Conservation (phyloP, 2,888 invertebrate species). For the Eupithecia tripunctaria region DNA sequence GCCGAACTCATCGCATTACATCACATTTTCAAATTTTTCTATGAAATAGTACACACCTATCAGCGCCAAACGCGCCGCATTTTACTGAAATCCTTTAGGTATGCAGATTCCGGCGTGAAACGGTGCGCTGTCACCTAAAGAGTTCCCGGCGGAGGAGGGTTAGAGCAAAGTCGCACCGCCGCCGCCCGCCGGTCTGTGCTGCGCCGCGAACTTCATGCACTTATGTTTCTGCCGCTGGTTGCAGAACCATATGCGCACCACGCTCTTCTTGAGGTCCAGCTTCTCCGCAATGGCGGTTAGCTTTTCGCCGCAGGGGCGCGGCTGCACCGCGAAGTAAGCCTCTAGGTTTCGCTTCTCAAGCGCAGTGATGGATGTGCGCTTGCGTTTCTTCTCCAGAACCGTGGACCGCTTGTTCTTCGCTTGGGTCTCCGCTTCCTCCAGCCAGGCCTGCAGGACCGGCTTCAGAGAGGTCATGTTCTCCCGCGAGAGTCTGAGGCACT, state of each 20-base stretch:
- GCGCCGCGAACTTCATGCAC: conserved; percentile 98
- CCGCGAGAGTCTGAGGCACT: conserved; percentile 98
- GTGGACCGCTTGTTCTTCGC: conserved; percentile 96
- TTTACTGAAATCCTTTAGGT: too few relatives aligned
- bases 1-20: too few relatives aligned
- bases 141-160: conserved; percentile 81
- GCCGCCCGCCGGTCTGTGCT: conserved; percentile 96
- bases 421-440: conserved; percentile 97
- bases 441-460: conserved; percentile 99
- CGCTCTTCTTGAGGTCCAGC: conserved; percentile 99
- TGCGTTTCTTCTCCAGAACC: conserved; percentile 98
- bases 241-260: conserved; percentile 99
- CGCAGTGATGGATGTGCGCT: conserved; percentile 99
- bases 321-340: conserved; percentile 99
- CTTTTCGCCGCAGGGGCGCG: conserved; percentile 99
- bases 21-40: too few relatives aligned
- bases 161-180: conserved; percentile 79
- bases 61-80: too few relatives aligned
- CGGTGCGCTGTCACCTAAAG: too few relatives aligned
- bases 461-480: conserved; percentile 99
- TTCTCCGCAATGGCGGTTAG: conserved; percentile 99
- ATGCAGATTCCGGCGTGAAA: too few relatives aligned
- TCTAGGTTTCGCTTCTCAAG: conserved; percentile 98
- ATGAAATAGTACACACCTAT: too few relatives aligned
- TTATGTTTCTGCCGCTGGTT: conserved; percentile 99